phyloP scores from a whole-genome alignment of 2,113 vertebrate species.

The Dendropsophus ebraccatus region DNA sequence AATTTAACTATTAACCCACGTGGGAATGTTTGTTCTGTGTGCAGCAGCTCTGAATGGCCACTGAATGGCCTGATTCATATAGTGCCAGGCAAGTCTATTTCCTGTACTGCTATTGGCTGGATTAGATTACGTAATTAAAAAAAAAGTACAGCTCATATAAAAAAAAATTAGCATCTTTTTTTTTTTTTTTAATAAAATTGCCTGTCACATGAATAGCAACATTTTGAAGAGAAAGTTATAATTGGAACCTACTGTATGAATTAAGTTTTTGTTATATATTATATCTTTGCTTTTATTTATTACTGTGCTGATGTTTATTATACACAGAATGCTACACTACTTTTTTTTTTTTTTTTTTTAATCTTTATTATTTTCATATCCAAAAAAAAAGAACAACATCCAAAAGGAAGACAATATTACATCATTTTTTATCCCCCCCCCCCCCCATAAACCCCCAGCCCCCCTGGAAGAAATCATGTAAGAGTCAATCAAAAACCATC shows the following conservation, averaged over 20 bases:
- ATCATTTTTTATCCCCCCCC: too few species aligned
- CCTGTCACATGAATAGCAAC: neutral
- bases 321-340: too few species aligned
- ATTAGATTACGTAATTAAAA: slow-evolving; percentile 60
- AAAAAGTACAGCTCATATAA: slow-evolving; percentile 64
- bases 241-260: neutral
- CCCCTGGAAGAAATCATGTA: too few species aligned
- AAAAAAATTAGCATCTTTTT: slow-evolving; percentile 60
- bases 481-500: too few species aligned
- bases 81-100: slow-evolving; percentile 64
- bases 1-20: slow-evolving; percentile 68
- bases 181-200: slow-evolving; percentile 3
- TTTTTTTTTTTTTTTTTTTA: too few species aligned
- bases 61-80: slow-evolving; percentile 55
- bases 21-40: slow-evolving; percentile 65
- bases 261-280: slow-evolving; percentile 3
- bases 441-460: too few species aligned
- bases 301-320: neutral
- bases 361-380: too few species aligned
- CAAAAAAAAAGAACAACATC: too few species aligned
- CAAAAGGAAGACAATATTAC: too few species aligned
- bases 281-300: neutral
- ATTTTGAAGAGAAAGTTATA: neutral
- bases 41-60: slow-evolving; percentile 58
- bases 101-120: slow-evolving; percentile 63